Percentiles rank a stretch among this genome's conserved stretches.
phyloP scores from a whole-genome alignment of 2,797 vertebrate species.

The Mus caroli region DNA sequence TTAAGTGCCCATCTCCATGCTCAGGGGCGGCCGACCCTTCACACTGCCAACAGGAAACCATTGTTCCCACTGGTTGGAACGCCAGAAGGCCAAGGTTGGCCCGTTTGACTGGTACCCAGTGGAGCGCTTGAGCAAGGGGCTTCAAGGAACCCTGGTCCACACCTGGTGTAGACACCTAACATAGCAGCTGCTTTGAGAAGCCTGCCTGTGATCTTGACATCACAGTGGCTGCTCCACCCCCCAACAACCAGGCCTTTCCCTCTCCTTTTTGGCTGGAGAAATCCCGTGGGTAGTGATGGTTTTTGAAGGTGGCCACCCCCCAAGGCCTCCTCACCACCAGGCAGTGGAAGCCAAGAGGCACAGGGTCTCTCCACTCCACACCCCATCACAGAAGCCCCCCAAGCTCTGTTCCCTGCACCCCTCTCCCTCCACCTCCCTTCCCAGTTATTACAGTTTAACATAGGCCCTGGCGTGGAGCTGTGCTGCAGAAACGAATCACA shows the following conservation, averaged over 20 bases:
- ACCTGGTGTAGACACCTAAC: not conserved
- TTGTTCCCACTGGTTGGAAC: not conserved
- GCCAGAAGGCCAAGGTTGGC: fast-evolving
- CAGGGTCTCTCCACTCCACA: not conserved
- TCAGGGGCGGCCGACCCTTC: not conserved
- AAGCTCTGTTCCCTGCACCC: not conserved
- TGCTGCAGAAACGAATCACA: constrained; percentile 86
- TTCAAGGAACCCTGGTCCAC: not conserved
- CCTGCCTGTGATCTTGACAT: not conserved
- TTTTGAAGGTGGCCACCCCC: not conserved
- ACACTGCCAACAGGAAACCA: fast-evolving
- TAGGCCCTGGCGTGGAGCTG: constrained; percentile 80
- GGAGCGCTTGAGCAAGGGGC: not conserved
- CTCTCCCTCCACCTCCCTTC: not conserved
- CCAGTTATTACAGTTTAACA: constrained; percentile 87
- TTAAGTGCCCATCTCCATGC: fast-evolving
- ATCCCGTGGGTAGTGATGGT: too few relatives aligned
- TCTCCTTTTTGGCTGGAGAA: not conserved
- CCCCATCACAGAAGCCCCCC: constrained; percentile 43
- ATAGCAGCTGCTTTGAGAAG: not conserved
- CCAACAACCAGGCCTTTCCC: not conserved
- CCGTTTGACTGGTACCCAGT: not conserved
- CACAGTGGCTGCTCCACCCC: not conserved
- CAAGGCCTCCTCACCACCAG: not conserved
- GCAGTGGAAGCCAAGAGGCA: not conserved